Evolutionary conservation across 2,113 vertebrate genomes (phyloP).

Genomic region (Accipiter cooperii): DNA sequence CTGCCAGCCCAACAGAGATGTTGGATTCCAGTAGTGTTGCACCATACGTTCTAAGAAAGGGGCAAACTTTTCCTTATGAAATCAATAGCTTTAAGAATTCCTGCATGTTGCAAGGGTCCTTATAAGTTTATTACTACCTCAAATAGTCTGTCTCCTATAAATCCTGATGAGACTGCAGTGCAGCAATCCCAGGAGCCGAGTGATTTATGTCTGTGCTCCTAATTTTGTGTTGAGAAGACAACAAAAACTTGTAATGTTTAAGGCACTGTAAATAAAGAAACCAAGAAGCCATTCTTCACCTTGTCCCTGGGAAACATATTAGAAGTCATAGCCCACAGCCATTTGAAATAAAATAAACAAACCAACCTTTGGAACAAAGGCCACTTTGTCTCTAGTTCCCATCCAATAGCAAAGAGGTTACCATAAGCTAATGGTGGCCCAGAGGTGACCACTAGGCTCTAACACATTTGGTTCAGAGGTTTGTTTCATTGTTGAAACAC

Average conservation of each 20-base stretch:
- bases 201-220: slow-evolving; percentile 26
- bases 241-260: slow-evolving; percentile 24
- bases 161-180: not conserved
- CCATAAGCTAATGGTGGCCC: not conserved
- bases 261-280: slow-evolving; percentile 18
- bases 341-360: slow-evolving; percentile 38
- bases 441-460: not conserved
- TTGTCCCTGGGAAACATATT: slow-evolving; percentile 34
- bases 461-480: not conserved
- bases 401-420: not conserved
- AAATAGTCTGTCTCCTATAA: not conserved
- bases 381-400: not conserved
- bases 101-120: not conserved
- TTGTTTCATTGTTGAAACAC: not conserved
- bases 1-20: not conserved
- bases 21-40: not conserved
- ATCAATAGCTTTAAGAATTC: not conserved
- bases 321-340: slow-evolving; percentile 21
- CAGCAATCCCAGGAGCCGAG: not conserved
- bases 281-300: slow-evolving; percentile 44
- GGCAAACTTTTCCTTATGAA: not conserved
- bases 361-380: slow-evolving; percentile 21
- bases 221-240: slow-evolving; percentile 2
- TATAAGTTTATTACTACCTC: slow-evolving; percentile 27
- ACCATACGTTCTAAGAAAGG: not conserved